Percentiles rank a stretch among this genome's conserved stretches.
Evolutionary conservation across 2,797 vertebrate genomes (phyloP).

Genomic region (Paratrypauchen microcephalus): DNA sequence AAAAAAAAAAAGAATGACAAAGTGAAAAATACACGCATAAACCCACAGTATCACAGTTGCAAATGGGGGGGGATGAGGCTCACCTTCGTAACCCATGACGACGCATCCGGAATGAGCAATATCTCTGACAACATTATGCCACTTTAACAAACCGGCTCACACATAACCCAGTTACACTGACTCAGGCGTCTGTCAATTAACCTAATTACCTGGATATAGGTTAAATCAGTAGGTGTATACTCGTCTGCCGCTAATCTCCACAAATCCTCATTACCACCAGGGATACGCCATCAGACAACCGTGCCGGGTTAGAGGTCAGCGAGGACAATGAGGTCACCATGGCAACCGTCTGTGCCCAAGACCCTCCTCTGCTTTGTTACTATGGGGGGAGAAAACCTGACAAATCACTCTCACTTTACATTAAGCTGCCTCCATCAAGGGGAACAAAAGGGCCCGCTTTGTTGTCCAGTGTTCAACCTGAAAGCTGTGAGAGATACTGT

Average conservation of each 20-base stretch:
- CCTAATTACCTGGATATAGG: conserved; percentile 67
- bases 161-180: neutral
- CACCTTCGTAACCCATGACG: neutral
- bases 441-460: conserved; percentile 31
- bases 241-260: conserved; percentile 58
- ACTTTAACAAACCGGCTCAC: neutral
- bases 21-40: neutral
- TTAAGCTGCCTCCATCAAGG: conserved; percentile 30
- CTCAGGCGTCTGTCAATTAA: conserved; percentile 23
- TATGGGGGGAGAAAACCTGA: conserved; percentile 37
- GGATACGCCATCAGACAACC: conserved; percentile 61
- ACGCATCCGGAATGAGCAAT: neutral
- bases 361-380: conserved; percentile 37
- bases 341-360: conserved; percentile 54
- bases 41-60: neutral
- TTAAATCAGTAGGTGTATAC: conserved; percentile 45
- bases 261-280: conserved; percentile 67
- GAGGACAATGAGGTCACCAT: conserved; percentile 63
- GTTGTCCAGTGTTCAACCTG: conserved; percentile 2
- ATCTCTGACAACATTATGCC: neutral
- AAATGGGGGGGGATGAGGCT: neutral
- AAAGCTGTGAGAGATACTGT: neutral
- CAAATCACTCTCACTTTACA: conserved; percentile 53
- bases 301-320: conserved; percentile 66
- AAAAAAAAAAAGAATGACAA: too few species aligned